A percentile compares a stretch with the other conserved stretches of the same genome.
phyloP scores from a whole-genome alignment of 2,888 invertebrate species.

The Plemyria rubiginata region DNA sequence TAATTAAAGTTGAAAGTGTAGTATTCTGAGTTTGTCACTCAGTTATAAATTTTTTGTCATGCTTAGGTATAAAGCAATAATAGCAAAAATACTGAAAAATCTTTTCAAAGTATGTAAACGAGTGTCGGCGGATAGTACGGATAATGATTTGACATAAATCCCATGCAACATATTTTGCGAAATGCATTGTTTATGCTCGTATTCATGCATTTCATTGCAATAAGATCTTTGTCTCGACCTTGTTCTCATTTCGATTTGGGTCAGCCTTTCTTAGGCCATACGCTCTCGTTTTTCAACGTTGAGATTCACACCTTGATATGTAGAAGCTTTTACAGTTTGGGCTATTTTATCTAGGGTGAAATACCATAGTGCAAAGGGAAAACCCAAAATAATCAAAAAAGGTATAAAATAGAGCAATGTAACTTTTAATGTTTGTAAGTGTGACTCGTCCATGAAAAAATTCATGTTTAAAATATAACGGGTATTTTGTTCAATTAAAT shows the following conservation, averaged over 20 bases:
- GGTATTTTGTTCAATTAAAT: background rate
- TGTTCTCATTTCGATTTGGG: conserved; percentile 42
- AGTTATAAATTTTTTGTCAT: no score
- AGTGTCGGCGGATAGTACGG: no score
- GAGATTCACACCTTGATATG: conserved; percentile 22
- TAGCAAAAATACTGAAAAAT: no score
- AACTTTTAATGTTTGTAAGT: background rate
- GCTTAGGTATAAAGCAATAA: no score
- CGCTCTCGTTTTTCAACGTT: conserved; percentile 35
- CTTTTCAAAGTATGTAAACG: no score
- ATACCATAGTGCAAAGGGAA: no score
- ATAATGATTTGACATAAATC: background rate
- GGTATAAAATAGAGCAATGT: no score
- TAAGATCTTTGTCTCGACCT: conserved; percentile 41
- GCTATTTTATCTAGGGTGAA: background rate
- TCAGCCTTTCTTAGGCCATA: conserved; percentile 36
- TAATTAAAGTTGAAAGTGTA: no score
- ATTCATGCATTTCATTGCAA: conserved; percentile 43
- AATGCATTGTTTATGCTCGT: conserved; percentile 28
- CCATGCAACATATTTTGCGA: conserved; percentile 10
- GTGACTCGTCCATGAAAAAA: background rate
- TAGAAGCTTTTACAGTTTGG: conserved; percentile 4
- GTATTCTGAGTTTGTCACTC: no score
- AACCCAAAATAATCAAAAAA: no score
- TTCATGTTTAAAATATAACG: background rate